These are phyloP conservation scores for Peromyscus polionotus DNA, from an alignment of 2,113 vertebrate species.

Conservation along the genomic window DNA sequence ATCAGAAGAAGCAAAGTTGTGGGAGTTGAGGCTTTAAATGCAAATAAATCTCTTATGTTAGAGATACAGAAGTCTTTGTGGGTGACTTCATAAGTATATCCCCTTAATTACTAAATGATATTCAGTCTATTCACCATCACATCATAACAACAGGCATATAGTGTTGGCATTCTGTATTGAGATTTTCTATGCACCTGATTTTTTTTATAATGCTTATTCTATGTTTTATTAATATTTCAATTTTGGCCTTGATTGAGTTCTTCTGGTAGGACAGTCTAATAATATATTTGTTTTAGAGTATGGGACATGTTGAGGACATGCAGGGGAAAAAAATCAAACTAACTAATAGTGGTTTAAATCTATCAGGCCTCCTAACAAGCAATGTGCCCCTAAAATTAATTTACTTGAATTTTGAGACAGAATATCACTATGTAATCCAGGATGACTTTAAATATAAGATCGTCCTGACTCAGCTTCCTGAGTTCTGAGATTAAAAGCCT, in stretches of 20 bases:
- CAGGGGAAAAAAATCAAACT: conserved; percentile 13
- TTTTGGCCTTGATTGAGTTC: conserved; percentile 36
- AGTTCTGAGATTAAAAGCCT: background rate
- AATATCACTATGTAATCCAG: background rate
- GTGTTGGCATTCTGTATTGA: conserved; percentile 22
- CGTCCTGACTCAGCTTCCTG: background rate
- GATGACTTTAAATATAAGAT: background rate
- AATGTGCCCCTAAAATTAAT: background rate
- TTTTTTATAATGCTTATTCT: background rate
- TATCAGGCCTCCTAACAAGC: conserved; percentile 7
- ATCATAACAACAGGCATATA: background rate
- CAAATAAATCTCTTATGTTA: background rate
- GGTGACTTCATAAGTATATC: background rate
- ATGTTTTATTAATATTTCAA: conserved; percentile 27
- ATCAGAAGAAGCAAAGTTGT: conserved; percentile 39
- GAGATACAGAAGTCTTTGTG: background rate
- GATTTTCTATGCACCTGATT: background rate
- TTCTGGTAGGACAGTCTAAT: conserved; percentile 12
- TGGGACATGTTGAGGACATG: background rate
- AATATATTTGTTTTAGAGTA: conserved; percentile 48
- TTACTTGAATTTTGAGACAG: background rate
- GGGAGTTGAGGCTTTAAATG: background rate
- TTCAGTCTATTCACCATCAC: background rate
- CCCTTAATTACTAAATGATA: conserved; percentile 50
- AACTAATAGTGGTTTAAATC: conserved; percentile 21